Base-by-base conservation (phyloP, 2,888 invertebrate species). In the Pseudococcus viburni region DNA sequence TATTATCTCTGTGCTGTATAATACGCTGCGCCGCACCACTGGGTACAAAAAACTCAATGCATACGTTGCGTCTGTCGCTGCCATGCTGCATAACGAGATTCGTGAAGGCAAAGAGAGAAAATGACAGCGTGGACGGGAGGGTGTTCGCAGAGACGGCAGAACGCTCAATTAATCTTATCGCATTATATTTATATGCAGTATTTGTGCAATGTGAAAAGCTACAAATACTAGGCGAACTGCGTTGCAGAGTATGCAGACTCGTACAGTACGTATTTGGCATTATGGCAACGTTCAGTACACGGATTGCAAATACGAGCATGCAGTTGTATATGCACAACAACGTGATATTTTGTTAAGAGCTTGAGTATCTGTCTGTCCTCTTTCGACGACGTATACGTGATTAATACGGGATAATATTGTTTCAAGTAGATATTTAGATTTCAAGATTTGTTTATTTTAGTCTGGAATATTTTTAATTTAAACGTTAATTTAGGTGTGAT, bases 151-250 rank as follows among this genome's bases (percentile, higher is more conserved):
- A 4, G 68, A 73, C 11, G 26, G 68, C 68, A 73, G 68, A 73
- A 33, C 68, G 68, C 68, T 73, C 68, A 73, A 73, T 73, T 73
- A 73, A 73, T 73, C 68, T 73, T 73, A 73, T 73, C 68, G 68
- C 68, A 33, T 80, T 80, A 73, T 73, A 73, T 73, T 80, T 80
- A 80, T 80, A 80, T 80, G 80, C 80, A 80, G 80, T 80, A 80
- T 80, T 73, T 80, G 39, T 80, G 80, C 80, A 80, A 42, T 80
- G 68, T 73, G 12, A 73, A 73, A 33, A 73, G 68, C 68, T 73
- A 33, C 8, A 33, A 33, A 33, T 33, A 33, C 26, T 33, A 33
- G 26, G 22, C 22, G 68, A 33, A 33, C 15, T 59, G 59, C 68
- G 68, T 73, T 73, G 68, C 59, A 59, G 19, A 59, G 59, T 59